Evolutionary conservation across 2,113 vertebrate species (phyloP), one percentile per base, ranked within the genome.

Genomic region (Platichthys stellatus): DNA sequence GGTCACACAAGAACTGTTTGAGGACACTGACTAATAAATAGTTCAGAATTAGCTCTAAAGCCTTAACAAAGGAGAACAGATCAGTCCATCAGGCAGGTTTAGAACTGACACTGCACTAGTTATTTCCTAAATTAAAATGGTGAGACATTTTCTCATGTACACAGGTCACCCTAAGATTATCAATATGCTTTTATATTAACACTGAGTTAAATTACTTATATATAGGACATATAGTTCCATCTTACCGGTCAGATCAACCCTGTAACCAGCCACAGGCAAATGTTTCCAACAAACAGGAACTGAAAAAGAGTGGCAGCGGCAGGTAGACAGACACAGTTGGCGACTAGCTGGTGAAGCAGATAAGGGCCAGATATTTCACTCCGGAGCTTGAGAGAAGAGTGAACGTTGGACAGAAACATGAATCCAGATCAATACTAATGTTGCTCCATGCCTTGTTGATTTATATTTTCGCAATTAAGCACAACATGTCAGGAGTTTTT

Each of bases 361-460:
- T 54, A 11, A 4, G 12, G 24, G 3, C 5, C 51, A 10, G 13
- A 40, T 58, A 28, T 57, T 24, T 51, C n/a, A 62, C 14, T 71
- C 23, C 10, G 24, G 5, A 35, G 51, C 24, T 7, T 18, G 5
- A 23, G 21, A 35, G 49, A 20, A 43, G 26, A 56, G 49, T 31
- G 6, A 45, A 21, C 11, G 10, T 4, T 53, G 31, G 21, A 28
- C 23, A 61, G 28, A 78, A 35, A 65, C 72, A 62, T 51, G 54
- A 69, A 13, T 63, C 26, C 54, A 28, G 68, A 61, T 81, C 53
- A 72, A 31, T 65, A 70, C 70, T 72, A 35, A 77, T 60, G 74
- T 59, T 63, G 53, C 38, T 74, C 12, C 12, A 3, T 65, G 35
- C 47, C 72, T 24, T 14, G 10, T 43, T 72, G 65, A 66, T 73